Base-by-base conservation (phyloP, 2,888 invertebrate genomes). In the Idaea dimidiata region DNA sequence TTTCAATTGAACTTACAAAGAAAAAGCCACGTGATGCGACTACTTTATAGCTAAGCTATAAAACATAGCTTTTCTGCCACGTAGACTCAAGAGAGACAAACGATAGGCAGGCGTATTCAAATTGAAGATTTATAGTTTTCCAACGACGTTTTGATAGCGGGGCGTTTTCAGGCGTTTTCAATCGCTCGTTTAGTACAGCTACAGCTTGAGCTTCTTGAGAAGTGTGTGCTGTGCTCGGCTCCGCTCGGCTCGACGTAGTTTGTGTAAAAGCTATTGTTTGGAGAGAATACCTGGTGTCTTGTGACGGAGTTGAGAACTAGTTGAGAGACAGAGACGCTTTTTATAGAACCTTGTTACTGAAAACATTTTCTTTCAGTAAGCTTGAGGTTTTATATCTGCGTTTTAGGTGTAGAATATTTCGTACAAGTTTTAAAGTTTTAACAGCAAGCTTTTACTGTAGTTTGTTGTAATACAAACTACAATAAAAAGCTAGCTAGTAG, bases 261-360 rank as follows among this genome's bases (percentile, higher is more conserved):
- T 79, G 76, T 78, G 78, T 79, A 67, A 71, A 66, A 80, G 74
- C 86, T 83, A 86, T 87, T 86, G 86, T 86, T 81, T 72, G 73
- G 65, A 67, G 81, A 84, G 85, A 83, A 82, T 81, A 77, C 80
- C 72, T 75, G 77, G 73, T 73, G 73, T 75, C 74, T 76, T 78
- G 78, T 72, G 72, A 24, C 56, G 56, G 59, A 61, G 62, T 72
- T 69, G 69, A 63, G 59, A 67, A 63, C 60, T 65, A 65, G 66
- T 59, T 63, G 61, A 65, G 60, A 60, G 43, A 43, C 56, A 56
- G 8, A 14, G 17, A 17, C 14, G 56, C 56, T 56, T 56, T 56
- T 56, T 56, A 18, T 56, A 56, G 18, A 56, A 56, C 56, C 14
- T 56, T 56, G 56, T 56, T 17, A 56, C 56, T 56, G 17, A 56